Conservation (phyloP, 2,888 invertebrate genomes). For the Phlogophora meticulosa region DNA sequence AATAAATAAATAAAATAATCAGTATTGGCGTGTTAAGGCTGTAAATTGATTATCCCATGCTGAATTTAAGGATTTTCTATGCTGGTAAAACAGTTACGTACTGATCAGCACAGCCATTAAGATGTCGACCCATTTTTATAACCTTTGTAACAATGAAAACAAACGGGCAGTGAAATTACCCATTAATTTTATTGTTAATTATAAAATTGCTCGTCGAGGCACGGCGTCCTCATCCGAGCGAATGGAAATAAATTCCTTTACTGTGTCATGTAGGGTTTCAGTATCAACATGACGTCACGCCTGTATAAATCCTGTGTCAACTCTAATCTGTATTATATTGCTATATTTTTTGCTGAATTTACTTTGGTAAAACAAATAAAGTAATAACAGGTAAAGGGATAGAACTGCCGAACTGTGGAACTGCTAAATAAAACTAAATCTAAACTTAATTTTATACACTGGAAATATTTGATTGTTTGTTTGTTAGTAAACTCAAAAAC, state of each 20-base stretch:
- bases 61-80: neutral
- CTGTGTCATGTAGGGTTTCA: neutral
- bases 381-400: no score
- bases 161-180: slow-evolving; percentile 39
- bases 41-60: neutral
- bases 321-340: no score
- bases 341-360: no score
- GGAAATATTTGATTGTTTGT: no score
- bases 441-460: no score
- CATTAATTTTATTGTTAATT: slow-evolving; percentile 54
- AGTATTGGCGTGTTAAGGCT: no score
- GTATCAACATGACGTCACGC: neutral
- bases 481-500: no score
- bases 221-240: neutral
- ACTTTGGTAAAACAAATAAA: no score
- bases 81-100: neutral
- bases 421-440: no score
- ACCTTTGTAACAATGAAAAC: slow-evolving; percentile 23
- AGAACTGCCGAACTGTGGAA: no score
- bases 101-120: slow-evolving; percentile 1
- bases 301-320: no score
- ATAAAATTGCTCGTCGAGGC: slow-evolving; percentile 39
- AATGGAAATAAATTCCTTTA: slow-evolving; percentile 23
- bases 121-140: slow-evolving; percentile 12
- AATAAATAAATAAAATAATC: no score